Evolutionary conservation across 2,888 invertebrate genomes (phyloP).

Genomic region (Drosophila crucigera): DNA sequence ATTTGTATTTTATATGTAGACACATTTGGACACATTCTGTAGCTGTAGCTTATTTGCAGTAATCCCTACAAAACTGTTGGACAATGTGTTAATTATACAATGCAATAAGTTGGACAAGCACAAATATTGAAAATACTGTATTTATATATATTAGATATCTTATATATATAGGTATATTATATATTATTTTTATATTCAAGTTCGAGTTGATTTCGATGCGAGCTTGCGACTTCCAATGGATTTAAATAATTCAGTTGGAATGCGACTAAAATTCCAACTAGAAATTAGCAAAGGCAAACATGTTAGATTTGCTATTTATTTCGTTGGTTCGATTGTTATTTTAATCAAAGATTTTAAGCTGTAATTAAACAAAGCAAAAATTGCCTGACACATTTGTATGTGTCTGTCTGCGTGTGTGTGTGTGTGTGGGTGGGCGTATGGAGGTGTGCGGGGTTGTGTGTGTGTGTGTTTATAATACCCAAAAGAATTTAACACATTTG

Average conservation of each 20-base stretch:
- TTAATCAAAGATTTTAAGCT: slow-evolving; percentile 76
- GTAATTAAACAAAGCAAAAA: slow-evolving; percentile 78
- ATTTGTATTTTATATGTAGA: slow-evolving; percentile 13
- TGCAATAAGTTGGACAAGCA: slow-evolving; percentile 23
- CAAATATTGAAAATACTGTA: slow-evolving; percentile 10
- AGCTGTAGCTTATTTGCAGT: slow-evolving; percentile 34
- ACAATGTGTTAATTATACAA: slow-evolving; percentile 57
- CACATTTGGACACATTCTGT: slow-evolving; percentile 10
- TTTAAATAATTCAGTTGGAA: slow-evolving; percentile 19
- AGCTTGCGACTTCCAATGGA: neutral
- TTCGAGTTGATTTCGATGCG: neutral
- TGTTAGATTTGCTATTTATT: slow-evolving; percentile 21
- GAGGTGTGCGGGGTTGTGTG: neutral
- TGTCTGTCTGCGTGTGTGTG: slow-evolving; percentile 6
- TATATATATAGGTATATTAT: neutral
- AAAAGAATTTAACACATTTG: slow-evolving; percentile 80
- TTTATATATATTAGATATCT: slow-evolving; percentile 28
- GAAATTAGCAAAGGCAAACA: slow-evolving; percentile 15
- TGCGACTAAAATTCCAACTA: neutral
- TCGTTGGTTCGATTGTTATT: slow-evolving; percentile 26
- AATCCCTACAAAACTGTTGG: slow-evolving; percentile 35
- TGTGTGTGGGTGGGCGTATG: slow-evolving; percentile 19
- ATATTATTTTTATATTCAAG: neutral
- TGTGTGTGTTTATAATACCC: slow-evolving; percentile 66
- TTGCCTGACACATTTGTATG: slow-evolving; percentile 52